Evolutionary conservation across 2,113 vertebrate genomes (phyloP).

Genomic region (Suricata suricatta): DNA sequence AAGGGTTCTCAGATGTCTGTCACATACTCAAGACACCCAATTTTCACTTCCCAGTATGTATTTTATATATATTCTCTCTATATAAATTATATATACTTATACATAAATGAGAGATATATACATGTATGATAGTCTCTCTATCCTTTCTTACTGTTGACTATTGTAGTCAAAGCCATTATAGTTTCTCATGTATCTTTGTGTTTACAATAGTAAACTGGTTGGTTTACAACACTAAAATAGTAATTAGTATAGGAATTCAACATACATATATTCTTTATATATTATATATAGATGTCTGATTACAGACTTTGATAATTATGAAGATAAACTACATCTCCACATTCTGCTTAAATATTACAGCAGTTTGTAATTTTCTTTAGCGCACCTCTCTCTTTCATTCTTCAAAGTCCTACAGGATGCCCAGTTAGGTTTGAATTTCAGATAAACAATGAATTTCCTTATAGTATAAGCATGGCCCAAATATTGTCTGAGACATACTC

Average conservation of each 20-base stretch:
- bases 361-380: background rate
- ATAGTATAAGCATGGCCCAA: background rate
- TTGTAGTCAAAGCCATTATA: too few species aligned
- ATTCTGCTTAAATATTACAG: background rate
- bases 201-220: too few species aligned
- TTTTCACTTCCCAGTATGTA: background rate
- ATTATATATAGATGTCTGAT: background rate
- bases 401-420: background rate
- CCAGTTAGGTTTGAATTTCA: background rate
- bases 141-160: too few species aligned
- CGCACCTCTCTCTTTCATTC: background rate
- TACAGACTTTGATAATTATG: background rate
- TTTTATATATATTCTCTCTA: background rate
- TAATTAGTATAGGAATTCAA: too few species aligned
- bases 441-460: background rate
- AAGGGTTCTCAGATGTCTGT: background rate
- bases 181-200: too few species aligned
- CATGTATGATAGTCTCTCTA: too few species aligned
- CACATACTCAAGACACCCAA: background rate
- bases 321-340: background rate
- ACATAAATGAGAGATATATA: too few species aligned
- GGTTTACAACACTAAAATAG: too few species aligned
- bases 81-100: too few species aligned
- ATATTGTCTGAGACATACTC: background rate
- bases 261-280: too few species aligned